phyloP scores from a whole-genome alignment of 2,113 vertebrate genomes.

The Sander lucioperca region DNA sequence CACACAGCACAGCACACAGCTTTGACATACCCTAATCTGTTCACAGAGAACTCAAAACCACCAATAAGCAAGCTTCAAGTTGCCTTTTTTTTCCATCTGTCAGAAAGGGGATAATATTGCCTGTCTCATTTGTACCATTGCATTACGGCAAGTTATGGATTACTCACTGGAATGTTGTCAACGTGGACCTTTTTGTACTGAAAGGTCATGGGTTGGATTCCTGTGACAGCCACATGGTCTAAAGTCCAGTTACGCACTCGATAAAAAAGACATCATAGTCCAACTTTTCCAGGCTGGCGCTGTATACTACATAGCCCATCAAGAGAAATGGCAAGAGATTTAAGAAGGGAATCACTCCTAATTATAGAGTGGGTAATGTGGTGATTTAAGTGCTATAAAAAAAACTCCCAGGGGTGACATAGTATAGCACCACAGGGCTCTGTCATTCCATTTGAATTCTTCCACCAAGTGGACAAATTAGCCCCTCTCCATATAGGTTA shows the following conservation, averaged over 20 bases:
- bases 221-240: neutral
- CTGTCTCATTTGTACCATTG: neutral
- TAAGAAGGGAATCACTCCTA: conserved; percentile 30
- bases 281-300: neutral
- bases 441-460: conserved; percentile 25
- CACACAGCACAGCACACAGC: neutral
- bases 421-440: conserved; percentile 25
- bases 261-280: neutral
- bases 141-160: conserved; percentile 6
- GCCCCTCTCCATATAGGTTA: neutral
- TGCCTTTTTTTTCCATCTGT: neutral
- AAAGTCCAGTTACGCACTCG: conserved; percentile 3
- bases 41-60: conserved; percentile 13
- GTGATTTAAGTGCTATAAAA: conserved; percentile 54
- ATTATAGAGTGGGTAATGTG: conserved; percentile 49
- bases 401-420: conserved; percentile 37
- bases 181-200: neutral
- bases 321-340: conserved; percentile 22
- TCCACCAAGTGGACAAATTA: conserved; percentile 36
- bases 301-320: neutral
- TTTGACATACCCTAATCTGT: conserved; percentile 4
- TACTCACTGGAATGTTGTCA: neutral
- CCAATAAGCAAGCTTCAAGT: conserved; percentile 15
- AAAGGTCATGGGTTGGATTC: conserved; percentile 29
- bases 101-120: neutral